These are phyloP conservation scores for Apus apus DNA, from an alignment of 2,113 vertebrate species.

Conservation along the genomic window DNA sequence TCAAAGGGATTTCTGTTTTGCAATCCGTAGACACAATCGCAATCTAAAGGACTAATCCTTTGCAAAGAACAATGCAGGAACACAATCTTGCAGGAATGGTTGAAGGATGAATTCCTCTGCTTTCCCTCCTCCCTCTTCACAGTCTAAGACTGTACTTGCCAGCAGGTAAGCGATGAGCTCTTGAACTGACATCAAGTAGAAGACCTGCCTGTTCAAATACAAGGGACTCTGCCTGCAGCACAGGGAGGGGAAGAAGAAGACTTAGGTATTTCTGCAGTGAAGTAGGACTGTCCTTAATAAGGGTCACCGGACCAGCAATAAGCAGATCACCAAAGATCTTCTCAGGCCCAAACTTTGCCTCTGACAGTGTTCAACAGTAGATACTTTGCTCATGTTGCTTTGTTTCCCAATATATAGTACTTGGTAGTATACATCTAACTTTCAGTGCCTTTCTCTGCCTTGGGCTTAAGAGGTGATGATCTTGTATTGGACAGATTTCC, in stretches of 20 bases:
- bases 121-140: neutral
- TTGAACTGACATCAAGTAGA: neutral
- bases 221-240: neutral
- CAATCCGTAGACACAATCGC: neutral
- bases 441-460: neutral
- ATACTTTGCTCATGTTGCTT: no score
- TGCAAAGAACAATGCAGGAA: neutral
- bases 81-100: neutral
- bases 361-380: neutral
- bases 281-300: neutral
- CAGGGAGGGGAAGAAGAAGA: neutral
- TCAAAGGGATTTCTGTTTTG: neutral
- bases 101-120: neutral
- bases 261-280: neutral
- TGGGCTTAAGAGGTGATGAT: neutral
- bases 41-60: neutral
- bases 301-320: neutral
- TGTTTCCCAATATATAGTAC: neutral
- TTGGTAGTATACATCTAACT: neutral
- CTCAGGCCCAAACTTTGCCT: neutral
- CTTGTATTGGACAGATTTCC: neutral
- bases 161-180: neutral
- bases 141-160: neutral
- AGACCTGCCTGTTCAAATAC: neutral
- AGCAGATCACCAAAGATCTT: neutral